These are phyloP conservation scores for Oasisia sp. DNA, from an alignment of 2,888 invertebrate genomes.

Conservation along the genomic window DNA sequence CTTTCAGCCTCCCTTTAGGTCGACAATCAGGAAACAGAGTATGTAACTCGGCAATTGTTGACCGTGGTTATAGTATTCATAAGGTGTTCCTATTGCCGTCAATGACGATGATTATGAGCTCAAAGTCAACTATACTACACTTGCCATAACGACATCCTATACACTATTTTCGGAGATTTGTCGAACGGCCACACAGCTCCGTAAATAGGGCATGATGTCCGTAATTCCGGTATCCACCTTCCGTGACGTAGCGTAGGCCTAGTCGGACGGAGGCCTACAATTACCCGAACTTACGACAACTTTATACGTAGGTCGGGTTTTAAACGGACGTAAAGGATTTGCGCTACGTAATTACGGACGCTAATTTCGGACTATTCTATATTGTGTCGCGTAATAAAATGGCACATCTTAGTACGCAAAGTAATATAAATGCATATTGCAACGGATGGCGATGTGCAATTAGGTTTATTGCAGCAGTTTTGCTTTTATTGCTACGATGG, in stretches of 20 bases:
- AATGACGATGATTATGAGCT: neutral
- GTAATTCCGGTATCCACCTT: too few relatives aligned
- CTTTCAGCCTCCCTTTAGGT: neutral
- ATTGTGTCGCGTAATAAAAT: neutral
- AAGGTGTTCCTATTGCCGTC: neutral
- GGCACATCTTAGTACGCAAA: too few relatives aligned
- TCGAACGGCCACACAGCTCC: neutral
- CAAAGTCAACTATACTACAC: neutral
- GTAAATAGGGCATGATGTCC: neutral
- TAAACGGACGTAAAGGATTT: neutral
- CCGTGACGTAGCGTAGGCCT: neutral
- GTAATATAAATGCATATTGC: too few relatives aligned
- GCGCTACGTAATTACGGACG: neutral
- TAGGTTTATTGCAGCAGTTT: too few relatives aligned
- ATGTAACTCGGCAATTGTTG: neutral
- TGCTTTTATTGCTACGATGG: too few relatives aligned
- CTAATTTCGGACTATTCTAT: neutral
- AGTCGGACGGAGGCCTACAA: neutral
- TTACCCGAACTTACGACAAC: neutral
- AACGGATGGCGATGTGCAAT: too few relatives aligned
- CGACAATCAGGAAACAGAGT: neutral
- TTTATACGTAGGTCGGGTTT: neutral
- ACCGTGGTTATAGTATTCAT: neutral
- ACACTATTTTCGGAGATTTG: neutral
- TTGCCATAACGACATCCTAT: neutral